These are phyloP conservation scores for Campopleginae sp. DNA, from an alignment of 2,888 invertebrate species.

Conservation along the genomic window DNA sequence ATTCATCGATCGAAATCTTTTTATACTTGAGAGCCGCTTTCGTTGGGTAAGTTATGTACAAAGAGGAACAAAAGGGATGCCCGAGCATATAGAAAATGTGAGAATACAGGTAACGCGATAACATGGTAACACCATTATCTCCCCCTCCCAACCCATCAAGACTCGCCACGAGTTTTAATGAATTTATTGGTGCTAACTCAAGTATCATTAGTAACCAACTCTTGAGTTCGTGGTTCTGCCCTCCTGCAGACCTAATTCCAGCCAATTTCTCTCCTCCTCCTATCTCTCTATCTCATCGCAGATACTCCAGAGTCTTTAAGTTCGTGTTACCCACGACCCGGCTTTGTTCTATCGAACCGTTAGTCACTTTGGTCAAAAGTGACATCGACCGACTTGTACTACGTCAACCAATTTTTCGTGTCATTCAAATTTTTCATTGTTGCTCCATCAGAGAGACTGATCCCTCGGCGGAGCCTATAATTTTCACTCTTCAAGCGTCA, in stretches of 20 bases:
- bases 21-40: constrained; percentile 7
- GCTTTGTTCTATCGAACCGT: constrained; percentile 15
- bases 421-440: neutral
- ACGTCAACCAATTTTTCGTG: no score
- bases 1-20: constrained; percentile 7
- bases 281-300: neutral
- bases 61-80: constrained; percentile 25
- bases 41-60: constrained; percentile 8
- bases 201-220: constrained; percentile 77
- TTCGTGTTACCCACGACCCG: neutral
- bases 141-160: constrained; percentile 45
- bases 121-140: constrained; percentile 78
- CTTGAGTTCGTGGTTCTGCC: constrained; percentile 74
- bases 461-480: neutral
- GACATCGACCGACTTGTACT: neutral
- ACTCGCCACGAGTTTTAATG: constrained; percentile 67
- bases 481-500: neutral
- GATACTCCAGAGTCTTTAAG: constrained; percentile 1
- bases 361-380: neutral
- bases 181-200: constrained; percentile 77
- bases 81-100: constrained; percentile 40
- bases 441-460: neutral
- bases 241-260: constrained; percentile 52
- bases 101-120: constrained; percentile 59
- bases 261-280: constrained; percentile 29